Evolutionary conservation across 2,888 invertebrate species (phyloP).

Genomic region (Drosophila fulvimacula): DNA sequence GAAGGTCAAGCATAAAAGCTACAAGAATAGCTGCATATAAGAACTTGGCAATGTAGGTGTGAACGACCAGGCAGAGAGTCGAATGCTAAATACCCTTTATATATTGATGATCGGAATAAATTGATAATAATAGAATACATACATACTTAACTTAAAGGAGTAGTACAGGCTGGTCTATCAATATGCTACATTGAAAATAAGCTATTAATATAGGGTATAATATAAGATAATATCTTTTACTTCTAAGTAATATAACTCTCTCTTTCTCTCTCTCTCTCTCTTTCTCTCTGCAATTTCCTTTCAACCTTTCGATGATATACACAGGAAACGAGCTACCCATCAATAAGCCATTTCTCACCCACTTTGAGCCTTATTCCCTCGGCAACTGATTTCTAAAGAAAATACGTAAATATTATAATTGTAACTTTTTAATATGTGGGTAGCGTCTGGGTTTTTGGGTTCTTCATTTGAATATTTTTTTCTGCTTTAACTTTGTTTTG

Average conservation of each 20-base stretch:
- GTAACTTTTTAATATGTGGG: constrained; percentile 58
- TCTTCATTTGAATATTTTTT: constrained; percentile 58
- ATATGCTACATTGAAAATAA: too few species aligned
- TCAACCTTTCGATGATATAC: too few species aligned
- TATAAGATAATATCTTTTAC: background rate
- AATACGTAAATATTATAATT: constrained; percentile 14
- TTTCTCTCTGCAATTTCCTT: too few species aligned
- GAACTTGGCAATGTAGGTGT: background rate
- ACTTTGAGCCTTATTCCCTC: background rate
- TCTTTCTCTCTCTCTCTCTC: background rate
- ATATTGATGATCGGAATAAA: background rate
- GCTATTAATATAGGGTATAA: background rate
- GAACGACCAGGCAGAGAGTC: background rate
- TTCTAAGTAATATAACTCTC: background rate
- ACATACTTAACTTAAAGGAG: too few species aligned
- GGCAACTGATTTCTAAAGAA: constrained; percentile 13
- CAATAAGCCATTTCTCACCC: background rate
- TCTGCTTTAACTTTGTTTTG: constrained; percentile 17
- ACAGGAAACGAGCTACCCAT: constrained; percentile 2
- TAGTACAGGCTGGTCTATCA: too few species aligned
- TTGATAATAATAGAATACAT: too few species aligned
- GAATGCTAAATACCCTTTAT: background rate
- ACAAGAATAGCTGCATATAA: background rate
- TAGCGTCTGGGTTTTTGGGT: constrained; percentile 34
- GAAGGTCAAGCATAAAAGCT: constrained; percentile 41